These are phyloP conservation scores for Linnaemya tessellans DNA, from an alignment of 2,888 invertebrate species.

Conservation along the genomic window DNA sequence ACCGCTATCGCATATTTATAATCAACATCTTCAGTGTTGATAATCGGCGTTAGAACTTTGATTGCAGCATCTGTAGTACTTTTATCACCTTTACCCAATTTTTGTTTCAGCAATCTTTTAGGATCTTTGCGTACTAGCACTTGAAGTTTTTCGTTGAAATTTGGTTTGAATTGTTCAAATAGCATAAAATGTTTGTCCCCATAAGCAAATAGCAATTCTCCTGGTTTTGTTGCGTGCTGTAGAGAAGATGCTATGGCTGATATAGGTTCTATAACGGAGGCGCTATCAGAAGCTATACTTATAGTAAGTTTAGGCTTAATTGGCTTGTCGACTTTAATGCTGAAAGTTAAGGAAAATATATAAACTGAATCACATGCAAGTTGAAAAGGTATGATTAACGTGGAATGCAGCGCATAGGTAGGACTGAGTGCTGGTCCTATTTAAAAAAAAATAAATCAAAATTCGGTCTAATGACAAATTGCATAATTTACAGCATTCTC, in stretches of 20 bases:
- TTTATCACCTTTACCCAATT: constrained; percentile 72
- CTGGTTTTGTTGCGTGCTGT: constrained; percentile 78
- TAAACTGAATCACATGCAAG: too few relatives aligned
- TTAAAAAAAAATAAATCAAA: too few relatives aligned
- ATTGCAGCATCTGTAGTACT: constrained; percentile 72
- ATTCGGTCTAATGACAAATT: too few relatives aligned
- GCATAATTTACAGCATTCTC: too few relatives aligned
- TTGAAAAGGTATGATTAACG: too few relatives aligned
- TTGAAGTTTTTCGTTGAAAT: constrained; percentile 85
- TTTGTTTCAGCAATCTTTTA: constrained; percentile 75
- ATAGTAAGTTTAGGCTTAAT: constrained; percentile 87
- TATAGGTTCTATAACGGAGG: constrained; percentile 84
- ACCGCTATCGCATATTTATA: constrained; percentile 78
- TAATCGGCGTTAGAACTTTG: constrained; percentile 78
- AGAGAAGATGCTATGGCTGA: constrained; percentile 84
- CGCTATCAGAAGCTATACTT: constrained; percentile 85
- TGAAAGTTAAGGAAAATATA: constrained; percentile 55
- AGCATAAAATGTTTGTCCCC: constrained; percentile 85
- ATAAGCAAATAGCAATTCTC: constrained; percentile 85
- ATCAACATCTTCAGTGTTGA: constrained; percentile 78
- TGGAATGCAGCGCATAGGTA: too few relatives aligned
- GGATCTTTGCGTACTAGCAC: constrained; percentile 81
- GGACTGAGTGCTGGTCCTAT: too few relatives aligned
- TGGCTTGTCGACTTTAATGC: constrained; percentile 84
- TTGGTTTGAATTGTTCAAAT: constrained; percentile 86